These are phyloP conservation scores for Oncorhynchus mykiss DNA, from an alignment of 2,113 vertebrate species.

Conservation along the genomic window DNA sequence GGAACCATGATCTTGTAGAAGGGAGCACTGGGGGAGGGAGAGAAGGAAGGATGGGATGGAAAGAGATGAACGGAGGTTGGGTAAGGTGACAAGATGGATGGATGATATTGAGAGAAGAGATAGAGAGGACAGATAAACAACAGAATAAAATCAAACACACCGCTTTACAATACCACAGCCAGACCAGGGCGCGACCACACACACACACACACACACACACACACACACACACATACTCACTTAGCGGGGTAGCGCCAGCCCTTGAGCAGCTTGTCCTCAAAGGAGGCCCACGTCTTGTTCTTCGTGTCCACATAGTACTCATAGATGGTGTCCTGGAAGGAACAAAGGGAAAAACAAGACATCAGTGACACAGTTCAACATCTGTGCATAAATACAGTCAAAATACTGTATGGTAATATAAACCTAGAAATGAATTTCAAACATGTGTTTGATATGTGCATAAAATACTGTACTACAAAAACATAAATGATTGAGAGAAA, in stretches of 20 bases:
- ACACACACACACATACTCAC: constrained; percentile 63
- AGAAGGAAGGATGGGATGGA: not conserved
- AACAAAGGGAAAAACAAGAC: not conserved
- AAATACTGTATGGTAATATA: too few species aligned
- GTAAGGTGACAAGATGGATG: constrained; percentile 4
- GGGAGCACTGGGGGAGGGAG: constrained; percentile 67
- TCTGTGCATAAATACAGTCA: not conserved
- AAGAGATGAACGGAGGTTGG: constrained; percentile 4
- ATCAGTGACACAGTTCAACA: not conserved
- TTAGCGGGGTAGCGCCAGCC: constrained; percentile 80
- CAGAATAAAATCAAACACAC: constrained; percentile 2
- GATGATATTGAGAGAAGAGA: not conserved
- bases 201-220: not conserved
- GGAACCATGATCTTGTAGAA: constrained; percentile 90
- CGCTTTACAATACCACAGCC: not conserved
- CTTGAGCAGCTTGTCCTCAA: constrained; percentile 83
- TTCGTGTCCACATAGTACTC: constrained; percentile 87
- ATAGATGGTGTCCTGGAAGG: constrained; percentile 82
- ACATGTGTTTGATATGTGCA: too few species aligned
- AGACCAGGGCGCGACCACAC: not conserved
- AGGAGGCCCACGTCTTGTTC: constrained; percentile 80
- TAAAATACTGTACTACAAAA: too few species aligned
- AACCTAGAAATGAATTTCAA: too few species aligned
- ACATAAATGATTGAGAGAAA: too few species aligned
- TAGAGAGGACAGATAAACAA: constrained; percentile 5